Evolutionary conservation across 2,113 vertebrate genomes (phyloP).

Genomic region (Phrynosoma blainvillii): DNA sequence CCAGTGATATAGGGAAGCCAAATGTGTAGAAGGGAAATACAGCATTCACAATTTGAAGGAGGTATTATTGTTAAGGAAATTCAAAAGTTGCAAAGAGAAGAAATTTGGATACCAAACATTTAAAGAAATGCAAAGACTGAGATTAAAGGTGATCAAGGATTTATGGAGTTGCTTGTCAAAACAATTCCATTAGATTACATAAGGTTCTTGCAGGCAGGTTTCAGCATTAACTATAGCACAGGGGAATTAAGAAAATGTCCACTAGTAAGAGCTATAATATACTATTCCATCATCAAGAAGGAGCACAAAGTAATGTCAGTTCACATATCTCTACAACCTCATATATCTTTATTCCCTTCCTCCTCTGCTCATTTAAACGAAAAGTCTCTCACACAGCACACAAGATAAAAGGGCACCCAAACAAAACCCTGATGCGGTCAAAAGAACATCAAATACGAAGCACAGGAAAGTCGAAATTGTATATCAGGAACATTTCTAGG

Average conservation of each 20-base stretch:
- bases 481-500: constrained; percentile 11
- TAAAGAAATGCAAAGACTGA: constrained; percentile 11
- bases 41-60: not conserved
- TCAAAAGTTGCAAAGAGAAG: not conserved
- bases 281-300: not conserved
- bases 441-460: not conserved
- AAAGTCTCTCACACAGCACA: not conserved
- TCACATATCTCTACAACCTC: not conserved
- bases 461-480: constrained; percentile 16
- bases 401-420: constrained; percentile 13
- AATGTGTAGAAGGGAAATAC: not conserved
- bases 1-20: not conserved
- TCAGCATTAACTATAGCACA: constrained; percentile 6
- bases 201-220: constrained; percentile 11
- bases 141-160: constrained; percentile 9
- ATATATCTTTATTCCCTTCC: not conserved
- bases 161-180: constrained; percentile 21
- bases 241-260: not conserved
- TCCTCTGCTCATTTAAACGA: not conserved
- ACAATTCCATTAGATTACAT: constrained; percentile 16
- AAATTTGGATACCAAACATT: not conserved
- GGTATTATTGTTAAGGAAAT: not conserved
- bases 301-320: constrained; percentile 23
- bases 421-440: not conserved
- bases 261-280: rapidly evolving